Evolutionary conservation across 2,113 vertebrate genomes (phyloP), one percentile per base, ranked within the genome.

Genomic region (Calonectris borealis): DNA sequence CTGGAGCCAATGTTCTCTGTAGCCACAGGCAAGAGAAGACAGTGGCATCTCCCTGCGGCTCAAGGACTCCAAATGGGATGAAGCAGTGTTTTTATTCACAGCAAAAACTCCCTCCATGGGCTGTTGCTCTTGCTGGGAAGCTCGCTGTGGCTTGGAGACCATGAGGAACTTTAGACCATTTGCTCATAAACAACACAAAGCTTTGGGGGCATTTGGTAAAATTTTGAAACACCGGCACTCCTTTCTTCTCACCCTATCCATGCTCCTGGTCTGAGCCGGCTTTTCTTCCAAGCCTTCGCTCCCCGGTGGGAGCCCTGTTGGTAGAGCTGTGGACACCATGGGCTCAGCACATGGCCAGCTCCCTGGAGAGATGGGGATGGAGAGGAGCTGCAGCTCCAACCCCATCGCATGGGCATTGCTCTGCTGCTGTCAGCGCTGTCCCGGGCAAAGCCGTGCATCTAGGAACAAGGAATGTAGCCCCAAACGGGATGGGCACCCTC

Each of bases 141-240:
- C 19, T 83, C 6, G 1, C 22, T 29, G 38, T 34, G 76, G 29
- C n/a, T 24, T n/a, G 32, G 62, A 54, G 32, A 55, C 48, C 40
- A 36, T 0, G 1, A 62, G 31, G n/a, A 83, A 55, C 65, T 91
- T 36, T 68, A 62, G 31, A 34, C 11, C 21, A 11, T 65, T 65
- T 42, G 13, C 42, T 81, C 38, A 46, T 20, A 3, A 84, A 66
- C 31, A n/a, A 22, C n/a, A 77, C 27, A 40, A 72, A 69, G 27
- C 29, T 6, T 7, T 36, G 38, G 25, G 49, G 36, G 9, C 15
- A 16, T 42, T 15, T 62, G 71, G 48, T 34, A 75, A 26, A 34
- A n/a, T 18, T 32, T 4, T 22, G 38, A 61, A 58, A 48, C 0
- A 1, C 52, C 19, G 1, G 1, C 8, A 9, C 27, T 86, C 36